These are phyloP conservation scores for Ctenopoma multispine DNA, from an alignment of 2,797 vertebrate species.

Conservation along the genomic window DNA sequence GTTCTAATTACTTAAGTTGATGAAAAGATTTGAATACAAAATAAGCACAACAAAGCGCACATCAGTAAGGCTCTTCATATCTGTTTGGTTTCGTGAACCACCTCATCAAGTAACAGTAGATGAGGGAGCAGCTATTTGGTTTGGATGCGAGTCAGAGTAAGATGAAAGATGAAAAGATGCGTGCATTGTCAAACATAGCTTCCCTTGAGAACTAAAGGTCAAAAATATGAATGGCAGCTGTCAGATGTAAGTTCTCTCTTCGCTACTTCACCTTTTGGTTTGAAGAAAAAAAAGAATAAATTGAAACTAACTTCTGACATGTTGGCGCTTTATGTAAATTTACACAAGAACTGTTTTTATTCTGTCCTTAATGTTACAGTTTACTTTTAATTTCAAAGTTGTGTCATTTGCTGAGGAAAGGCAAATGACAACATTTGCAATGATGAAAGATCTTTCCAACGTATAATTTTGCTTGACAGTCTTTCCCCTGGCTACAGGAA, in stretches of 20 bases:
- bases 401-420: conserved; percentile 50
- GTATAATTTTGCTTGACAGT: conserved; percentile 70
- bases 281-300: background rate
- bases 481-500: conserved; percentile 68
- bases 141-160: background rate
- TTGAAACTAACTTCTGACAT: background rate
- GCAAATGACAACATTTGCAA: conserved; percentile 56
- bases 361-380: conserved; percentile 27
- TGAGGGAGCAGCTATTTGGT: background rate
- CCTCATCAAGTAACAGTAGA: conserved; percentile 2
- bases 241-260: background rate
- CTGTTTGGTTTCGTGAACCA: conserved; percentile 18
- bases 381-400: conserved; percentile 44
- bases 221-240: conserved; percentile 19
- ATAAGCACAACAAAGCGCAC: conserved; percentile 31
- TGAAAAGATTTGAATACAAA: conserved; percentile 47
- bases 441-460: conserved; percentile 66
- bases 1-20: conserved; percentile 46
- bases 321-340: conserved; percentile 21
- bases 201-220: conserved; percentile 10
- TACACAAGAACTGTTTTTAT: conserved; percentile 13
- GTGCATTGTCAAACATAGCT: background rate
- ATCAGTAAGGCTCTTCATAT: conserved; percentile 30
- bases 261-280: background rate
- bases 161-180: conserved; percentile 2